Evolutionary conservation across 2,797 vertebrate genomes (phyloP).

Genomic region (Diglossa cyanea): DNA sequence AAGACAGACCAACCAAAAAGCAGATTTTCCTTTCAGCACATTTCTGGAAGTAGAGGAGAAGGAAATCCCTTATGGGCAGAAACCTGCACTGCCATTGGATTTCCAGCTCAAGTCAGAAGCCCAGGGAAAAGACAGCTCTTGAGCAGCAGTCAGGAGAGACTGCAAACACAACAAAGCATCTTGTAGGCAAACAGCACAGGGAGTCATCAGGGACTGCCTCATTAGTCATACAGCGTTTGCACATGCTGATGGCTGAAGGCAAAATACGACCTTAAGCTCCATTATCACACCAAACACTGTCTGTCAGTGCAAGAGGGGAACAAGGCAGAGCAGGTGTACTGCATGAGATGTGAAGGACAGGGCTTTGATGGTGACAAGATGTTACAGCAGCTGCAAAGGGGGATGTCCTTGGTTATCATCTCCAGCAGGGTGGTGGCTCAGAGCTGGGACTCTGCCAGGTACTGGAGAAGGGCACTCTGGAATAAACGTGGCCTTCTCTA

Average conservation of each 20-base stretch:
- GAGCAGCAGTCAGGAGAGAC: conserved; percentile 39
- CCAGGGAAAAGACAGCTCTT: conserved; percentile 2
- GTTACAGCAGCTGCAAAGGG: neutral
- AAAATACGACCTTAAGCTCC: conserved; percentile 62
- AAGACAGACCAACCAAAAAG: neutral
- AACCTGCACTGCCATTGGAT: neutral
- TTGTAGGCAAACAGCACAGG: conserved; percentile 1
- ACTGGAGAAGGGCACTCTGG: neutral
- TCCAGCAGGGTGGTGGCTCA: neutral
- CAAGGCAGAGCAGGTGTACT: neutral
- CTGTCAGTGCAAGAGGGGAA: neutral
- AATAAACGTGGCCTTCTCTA: neutral
- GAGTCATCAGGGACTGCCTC: conserved; percentile 35
- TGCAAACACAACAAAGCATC: conserved; percentile 16
- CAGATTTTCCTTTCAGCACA: conserved; percentile 33
- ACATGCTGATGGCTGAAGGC: conserved; percentile 62
- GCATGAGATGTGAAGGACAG: neutral
- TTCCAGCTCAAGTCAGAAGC: conserved; percentile 7
- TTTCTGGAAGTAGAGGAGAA: neutral
- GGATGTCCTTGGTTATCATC: neutral
- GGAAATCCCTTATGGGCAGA: neutral
- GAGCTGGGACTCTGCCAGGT: neutral
- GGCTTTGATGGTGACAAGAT: neutral
- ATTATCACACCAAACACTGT: conserved; percentile 50
- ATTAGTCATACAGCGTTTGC: conserved; percentile 52